Conservation (phyloP, 2,888 invertebrate species). For the Actias luna region DNA sequence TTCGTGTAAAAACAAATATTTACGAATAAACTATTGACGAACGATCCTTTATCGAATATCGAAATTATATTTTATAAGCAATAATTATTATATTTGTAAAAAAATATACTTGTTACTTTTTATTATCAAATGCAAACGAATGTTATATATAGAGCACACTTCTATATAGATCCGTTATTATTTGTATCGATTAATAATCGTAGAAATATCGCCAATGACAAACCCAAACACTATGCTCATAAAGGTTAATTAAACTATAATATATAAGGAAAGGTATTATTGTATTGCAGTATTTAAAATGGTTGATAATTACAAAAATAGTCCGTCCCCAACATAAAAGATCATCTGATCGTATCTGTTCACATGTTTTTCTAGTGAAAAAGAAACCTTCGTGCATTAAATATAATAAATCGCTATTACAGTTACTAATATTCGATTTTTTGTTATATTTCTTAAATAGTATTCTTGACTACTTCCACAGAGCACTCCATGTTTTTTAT, state of each 20-base stretch:
- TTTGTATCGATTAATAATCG: background rate
- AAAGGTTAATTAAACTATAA: background rate
- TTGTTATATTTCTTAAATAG: background rate
- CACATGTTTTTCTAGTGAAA: background rate
- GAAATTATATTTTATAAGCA: conserved; percentile 15
- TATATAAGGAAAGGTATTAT: background rate
- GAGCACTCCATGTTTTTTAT: background rate
- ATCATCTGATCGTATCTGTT: background rate
- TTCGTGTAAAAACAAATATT: conserved; percentile 31
- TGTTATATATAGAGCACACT: background rate
- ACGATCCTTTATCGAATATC: conserved; percentile 29
- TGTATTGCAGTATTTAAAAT: background rate
- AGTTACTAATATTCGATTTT: background rate
- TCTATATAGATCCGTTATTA: background rate
- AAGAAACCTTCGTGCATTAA: background rate
- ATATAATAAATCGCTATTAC: background rate
- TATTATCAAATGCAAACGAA: background rate
- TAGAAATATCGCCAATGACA: background rate
- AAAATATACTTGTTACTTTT: background rate
- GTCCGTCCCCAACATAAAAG: conserved; percentile 55
- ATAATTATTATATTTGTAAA: background rate
- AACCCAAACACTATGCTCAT: background rate
- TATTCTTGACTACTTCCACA: background rate
- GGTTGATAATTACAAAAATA: conserved; percentile 22
- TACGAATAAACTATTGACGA: conserved; percentile 32